Conservation (phyloP, 2,113 vertebrate species). For the Thamnaconus septentrionalis region DNA sequence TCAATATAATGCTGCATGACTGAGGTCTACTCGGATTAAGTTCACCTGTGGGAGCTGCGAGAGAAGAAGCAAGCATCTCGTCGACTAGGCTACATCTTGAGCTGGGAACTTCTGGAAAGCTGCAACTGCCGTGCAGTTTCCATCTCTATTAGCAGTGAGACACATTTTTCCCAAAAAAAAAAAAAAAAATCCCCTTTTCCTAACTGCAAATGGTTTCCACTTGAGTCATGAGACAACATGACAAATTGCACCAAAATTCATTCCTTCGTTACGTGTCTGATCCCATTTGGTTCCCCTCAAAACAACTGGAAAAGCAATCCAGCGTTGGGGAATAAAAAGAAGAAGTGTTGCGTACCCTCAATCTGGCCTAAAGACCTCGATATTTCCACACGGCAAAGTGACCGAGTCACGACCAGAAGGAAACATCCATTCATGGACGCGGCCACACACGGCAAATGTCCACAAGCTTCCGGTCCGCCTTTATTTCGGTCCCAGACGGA, state of each 20-base stretch:
- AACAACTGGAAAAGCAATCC: conserved; percentile 33
- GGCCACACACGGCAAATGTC: no score
- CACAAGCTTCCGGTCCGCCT: no score
- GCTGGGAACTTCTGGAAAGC: neutral
- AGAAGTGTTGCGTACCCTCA: neutral
- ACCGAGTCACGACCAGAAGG: neutral
- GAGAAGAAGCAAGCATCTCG: no score
- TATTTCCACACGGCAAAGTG: neutral
- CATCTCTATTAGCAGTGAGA: conserved; percentile 32
- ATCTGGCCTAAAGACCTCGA: conserved; percentile 8
- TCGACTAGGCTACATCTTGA: neutral
- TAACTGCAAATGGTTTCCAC: conserved; percentile 42
- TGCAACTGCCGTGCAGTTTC: conserved; percentile 16
- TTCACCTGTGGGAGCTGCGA: no score
- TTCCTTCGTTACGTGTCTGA: neutral
- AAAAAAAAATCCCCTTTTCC: conserved; percentile 1
- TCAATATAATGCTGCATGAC: no score
- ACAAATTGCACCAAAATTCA: conserved; percentile 9
- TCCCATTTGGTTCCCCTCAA: neutral
- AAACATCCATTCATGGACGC: neutral
- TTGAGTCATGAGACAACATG: conserved; percentile 29
- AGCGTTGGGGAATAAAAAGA: neutral
- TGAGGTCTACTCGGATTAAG: no score
- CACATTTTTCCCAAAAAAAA: conserved; percentile 23
- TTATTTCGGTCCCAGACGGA: no score